Evolutionary conservation across 2,888 invertebrate genomes (phyloP), one percentile per base, ranked within the genome.

Genomic region (Diloba caeruleocephala): DNA sequence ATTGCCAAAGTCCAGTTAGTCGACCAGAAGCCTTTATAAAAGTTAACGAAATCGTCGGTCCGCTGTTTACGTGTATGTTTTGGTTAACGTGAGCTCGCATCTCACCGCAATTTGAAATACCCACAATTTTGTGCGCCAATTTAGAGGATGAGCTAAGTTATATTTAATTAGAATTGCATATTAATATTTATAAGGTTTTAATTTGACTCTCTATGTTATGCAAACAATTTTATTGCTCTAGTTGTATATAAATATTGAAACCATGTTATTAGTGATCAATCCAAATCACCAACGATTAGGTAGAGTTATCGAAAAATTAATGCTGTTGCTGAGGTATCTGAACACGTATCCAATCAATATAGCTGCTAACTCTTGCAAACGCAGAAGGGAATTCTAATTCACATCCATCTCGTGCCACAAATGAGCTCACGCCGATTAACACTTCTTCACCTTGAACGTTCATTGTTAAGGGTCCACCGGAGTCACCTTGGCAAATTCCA

Each of bases 401-500:
- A 59, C 90, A 90, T 14, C 90, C 90, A 31, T 78, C 79, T 3
- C 49, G 53, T 1, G 90, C 89, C 4, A 89, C 89, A 61, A 89
- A 90, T 1, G 89, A 90, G 66, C 90, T 90, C 17, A 90, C 85
- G 7, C 90, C 90, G 13, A 90, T 79, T 33, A 89, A 54, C 36
- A 88, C 61, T 46, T 81, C 78, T 50, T 76, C 44, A 10, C 84
- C 86, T 12, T 74, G 53, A 39, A 72, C 67, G 34, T 72, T 78
- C 25, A 84, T 57, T 2, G 84, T 82, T 37, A 89, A 57, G 4
- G 89, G 89, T 4, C 90, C 89, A 0, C 89, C 90, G 0, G 89
- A 90, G 56, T 90, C 90, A 1, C 90, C 90, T 50, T 81, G 84
- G 61, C 90, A 90, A 49, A 89, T 89, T 1, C 90, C 90, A 26